Conservation (phyloP, 1,140 invertebrate genomes). For the Drosophila kanapiae region DNA sequence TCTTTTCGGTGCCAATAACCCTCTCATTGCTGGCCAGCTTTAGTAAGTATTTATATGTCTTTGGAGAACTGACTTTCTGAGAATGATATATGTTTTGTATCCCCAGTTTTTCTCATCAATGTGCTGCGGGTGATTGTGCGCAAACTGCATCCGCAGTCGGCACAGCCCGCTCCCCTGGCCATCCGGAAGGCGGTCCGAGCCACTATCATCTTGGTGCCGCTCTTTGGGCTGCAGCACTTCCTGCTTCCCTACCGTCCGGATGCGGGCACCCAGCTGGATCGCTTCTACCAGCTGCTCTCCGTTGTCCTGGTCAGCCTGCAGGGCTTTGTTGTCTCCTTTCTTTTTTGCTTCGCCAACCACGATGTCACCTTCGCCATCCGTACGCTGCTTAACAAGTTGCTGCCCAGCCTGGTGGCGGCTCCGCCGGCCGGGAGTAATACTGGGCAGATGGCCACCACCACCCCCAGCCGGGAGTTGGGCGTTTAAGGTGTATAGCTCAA, state of each 20-base stretch:
- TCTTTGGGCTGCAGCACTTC: conserved; percentile 92
- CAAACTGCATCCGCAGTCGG: conserved; percentile 91
- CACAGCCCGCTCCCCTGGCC: conserved; percentile 86
- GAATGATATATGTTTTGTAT: neutral
- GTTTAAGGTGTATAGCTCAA: conserved; percentile 58
- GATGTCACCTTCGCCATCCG: conserved; percentile 89
- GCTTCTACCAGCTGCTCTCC: conserved; percentile 91
- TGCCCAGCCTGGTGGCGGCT: conserved; percentile 70
- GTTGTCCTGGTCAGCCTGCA: conserved; percentile 93
- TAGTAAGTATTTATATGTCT: conserved; percentile 72
- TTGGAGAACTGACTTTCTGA: neutral
- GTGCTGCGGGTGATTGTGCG: conserved; percentile 93
- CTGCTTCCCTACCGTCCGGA: conserved; percentile 92
- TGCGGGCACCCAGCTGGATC: conserved; percentile 87
- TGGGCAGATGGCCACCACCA: conserved; percentile 83
- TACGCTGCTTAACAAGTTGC: conserved; percentile 80
- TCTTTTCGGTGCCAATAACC: conserved; percentile 90
- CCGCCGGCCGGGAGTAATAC: conserved; percentile 80
- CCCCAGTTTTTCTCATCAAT: conserved; percentile 91
- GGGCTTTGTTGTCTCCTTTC: conserved; percentile 93
- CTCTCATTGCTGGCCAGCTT: conserved; percentile 88
- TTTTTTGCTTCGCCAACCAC: conserved; percentile 97
- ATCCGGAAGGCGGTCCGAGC: conserved; percentile 88
- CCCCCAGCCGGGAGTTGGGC: conserved; percentile 81
- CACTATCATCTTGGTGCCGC: conserved; percentile 91